Conservation (phyloP, 1,140 invertebrate genomes). For the Caerostris darwini region DNA sequence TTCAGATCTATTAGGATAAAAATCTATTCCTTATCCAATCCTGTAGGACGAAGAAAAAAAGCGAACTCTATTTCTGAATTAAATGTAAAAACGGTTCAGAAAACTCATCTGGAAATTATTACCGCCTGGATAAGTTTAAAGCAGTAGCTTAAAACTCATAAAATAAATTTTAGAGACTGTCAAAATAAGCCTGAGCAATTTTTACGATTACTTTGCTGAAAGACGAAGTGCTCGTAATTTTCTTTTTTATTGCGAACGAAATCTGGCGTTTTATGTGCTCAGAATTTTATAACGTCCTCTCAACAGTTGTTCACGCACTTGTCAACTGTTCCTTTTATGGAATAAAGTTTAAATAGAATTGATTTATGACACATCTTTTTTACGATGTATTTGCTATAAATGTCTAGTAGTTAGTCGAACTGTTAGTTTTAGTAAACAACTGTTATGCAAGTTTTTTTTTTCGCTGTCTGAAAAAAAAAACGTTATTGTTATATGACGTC, state of each 20-base stretch:
- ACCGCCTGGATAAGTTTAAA: background rate
- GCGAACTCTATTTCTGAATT: background rate
- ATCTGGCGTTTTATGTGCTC: conserved; percentile 38
- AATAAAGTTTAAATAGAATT: background rate
- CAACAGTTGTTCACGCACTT: conserved; percentile 56
- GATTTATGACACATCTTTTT: background rate
- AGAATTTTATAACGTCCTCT: conserved; percentile 25
- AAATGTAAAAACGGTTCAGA: background rate
- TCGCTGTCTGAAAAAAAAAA: too few species aligned
- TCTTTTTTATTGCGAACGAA: conserved; percentile 1
- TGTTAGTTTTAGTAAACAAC: background rate
- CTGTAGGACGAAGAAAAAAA: too few species aligned
- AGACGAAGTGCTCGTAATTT: conserved; percentile 12
- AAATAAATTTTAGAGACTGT: conserved; percentile 51
- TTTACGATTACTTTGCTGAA: conserved; percentile 30
- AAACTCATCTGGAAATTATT: background rate
- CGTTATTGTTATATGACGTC: too few species aligned
- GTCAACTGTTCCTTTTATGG: background rate
- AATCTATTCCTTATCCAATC: too few species aligned
- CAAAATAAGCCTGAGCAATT: background rate
- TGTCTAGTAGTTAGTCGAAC: background rate
- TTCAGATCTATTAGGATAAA: too few species aligned
- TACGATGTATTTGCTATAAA: background rate
- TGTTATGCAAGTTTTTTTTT: too few species aligned
- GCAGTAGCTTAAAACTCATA: conserved; percentile 23